Conservation (phyloP, 2,113 vertebrate species). For the Trematocara macrostoma region DNA sequence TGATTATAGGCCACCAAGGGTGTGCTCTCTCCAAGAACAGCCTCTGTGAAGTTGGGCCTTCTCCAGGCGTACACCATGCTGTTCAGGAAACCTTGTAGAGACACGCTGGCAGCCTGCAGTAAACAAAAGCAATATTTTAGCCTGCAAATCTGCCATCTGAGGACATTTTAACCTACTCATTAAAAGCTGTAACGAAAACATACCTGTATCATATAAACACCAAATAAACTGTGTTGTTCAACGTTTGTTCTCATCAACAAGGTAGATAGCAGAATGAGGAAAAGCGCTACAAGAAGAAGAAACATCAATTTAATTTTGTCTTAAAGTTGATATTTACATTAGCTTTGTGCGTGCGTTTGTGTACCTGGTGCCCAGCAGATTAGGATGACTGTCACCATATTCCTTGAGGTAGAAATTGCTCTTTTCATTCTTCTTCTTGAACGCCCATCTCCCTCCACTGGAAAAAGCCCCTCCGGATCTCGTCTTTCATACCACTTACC, state of each 20-base stretch:
- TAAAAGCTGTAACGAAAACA: neutral
- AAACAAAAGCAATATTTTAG: neutral
- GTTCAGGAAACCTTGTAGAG: conserved; percentile 80
- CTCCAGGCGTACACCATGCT: conserved; percentile 76
- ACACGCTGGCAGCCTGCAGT: conserved; percentile 64
- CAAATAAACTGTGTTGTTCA: conserved; percentile 55
- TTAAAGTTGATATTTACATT: rapidly evolving
- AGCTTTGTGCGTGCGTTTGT: rapidly evolving
- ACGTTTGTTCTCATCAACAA: neutral
- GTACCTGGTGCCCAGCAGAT: conserved; percentile 79
- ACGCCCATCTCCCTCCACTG: conserved; percentile 36
- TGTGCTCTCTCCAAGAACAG: conserved; percentile 45
- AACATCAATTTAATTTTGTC: neutral
- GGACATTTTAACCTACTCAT: neutral
- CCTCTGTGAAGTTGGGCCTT: conserved; percentile 72
- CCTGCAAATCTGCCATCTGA: neutral
- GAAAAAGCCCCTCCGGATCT: conserved; percentile 38
- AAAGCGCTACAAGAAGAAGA: conserved; percentile 60
- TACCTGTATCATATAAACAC: conserved; percentile 70
- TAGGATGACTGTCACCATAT: conserved; percentile 74
- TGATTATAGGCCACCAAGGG: conserved; percentile 4
- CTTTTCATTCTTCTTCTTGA: conserved; percentile 37
- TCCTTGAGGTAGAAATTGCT: conserved; percentile 32
- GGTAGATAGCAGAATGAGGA: conserved; percentile 69
- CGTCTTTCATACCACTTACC: conserved; percentile 58